Base-by-base conservation (phyloP, 2,797 vertebrate species). In the Phataginus tetradactyla region DNA sequence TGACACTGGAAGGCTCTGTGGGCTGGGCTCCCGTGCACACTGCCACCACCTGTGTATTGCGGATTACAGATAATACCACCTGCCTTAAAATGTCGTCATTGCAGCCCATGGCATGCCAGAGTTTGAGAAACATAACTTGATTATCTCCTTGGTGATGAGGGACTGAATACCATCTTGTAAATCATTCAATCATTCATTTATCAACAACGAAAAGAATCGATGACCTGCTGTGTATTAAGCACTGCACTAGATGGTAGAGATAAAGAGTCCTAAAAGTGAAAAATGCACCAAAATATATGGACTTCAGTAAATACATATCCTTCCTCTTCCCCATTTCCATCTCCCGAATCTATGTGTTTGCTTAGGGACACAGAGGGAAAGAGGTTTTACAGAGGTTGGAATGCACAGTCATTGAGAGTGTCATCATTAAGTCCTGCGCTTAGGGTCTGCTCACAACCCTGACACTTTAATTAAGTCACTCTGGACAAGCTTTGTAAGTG, bases 91-190 rank as follows among this genome's bases (percentile, higher is more conserved):
- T 49, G 66, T 64, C 87, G 68, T 14, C 81, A 92, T 3, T 78
- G 71, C 2, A 85, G 34, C 4, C 29, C 6, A 55, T 7, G 42
- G 37, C 15, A 69, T 18, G 37, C 21, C 63, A 61, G 83, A 68
- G 74, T 87, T 93, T 94, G 89, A 87, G 93, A 97, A 95, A 96
- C 15, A 59, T 29, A 72, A 34, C 2, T 63, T 92, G 27, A 34
- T 51, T 69, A 57, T 91, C 75, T 89, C 68, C 18, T 45, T 63
- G 32, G 42, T 49, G 18, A 93, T 94, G 37, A 71, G 74, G 34
- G 81, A 87, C n/a, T 64, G 51, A 86, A 17, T 25, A 75, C 59
- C 51, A 59, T 27, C 55, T 83, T 51, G 7, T n/a, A 75, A 87
- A 87, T 72, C 64, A 95, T 32, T 77, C 59, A 39, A 18, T 68